These are phyloP conservation scores for Hyposmocoma kahamanoa DNA, from an alignment of 1,140 invertebrate species.

Conservation along the genomic window DNA sequence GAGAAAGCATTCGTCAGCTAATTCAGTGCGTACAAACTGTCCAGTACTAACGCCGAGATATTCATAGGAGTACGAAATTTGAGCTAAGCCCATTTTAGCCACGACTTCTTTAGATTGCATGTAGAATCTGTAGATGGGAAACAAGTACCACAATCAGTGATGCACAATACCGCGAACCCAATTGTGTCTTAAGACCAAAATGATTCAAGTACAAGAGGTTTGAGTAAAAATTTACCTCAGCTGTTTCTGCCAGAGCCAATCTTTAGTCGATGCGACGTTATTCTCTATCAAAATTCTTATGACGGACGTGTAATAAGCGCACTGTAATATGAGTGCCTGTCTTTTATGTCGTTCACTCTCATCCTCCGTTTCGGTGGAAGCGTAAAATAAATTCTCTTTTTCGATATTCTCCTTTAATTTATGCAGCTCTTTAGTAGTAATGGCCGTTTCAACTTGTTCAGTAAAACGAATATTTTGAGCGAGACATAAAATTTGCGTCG, in stretches of 20 bases:
- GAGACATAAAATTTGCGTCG: constrained; percentile 88
- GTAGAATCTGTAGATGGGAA: constrained; percentile 74
- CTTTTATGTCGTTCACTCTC: constrained; percentile 78
- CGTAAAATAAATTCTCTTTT: constrained; percentile 55
- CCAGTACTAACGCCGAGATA: constrained; percentile 93
- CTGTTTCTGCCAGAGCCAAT: constrained; percentile 97
- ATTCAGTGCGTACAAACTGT: constrained; percentile 93
- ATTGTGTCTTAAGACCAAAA: too few species aligned
- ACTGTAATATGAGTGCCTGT: constrained; percentile 90
- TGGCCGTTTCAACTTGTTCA: constrained; percentile 86
- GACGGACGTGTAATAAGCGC: constrained; percentile 92
- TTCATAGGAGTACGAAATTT: constrained; percentile 97
- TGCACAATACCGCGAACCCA: too few species aligned
- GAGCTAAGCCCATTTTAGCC: constrained; percentile 88
- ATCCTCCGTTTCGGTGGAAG: constrained; percentile 49
- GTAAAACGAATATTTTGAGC: constrained; percentile 86
- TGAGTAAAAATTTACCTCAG: constrained; percentile 84
- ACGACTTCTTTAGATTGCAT: constrained; percentile 74
- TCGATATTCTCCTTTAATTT: constrained; percentile 50
- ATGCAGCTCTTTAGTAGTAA: constrained; percentile 78
- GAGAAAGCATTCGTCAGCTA: constrained; percentile 97
- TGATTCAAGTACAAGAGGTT: constrained; percentile 1
- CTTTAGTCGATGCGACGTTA: constrained; percentile 77
- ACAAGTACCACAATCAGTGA: too few species aligned
- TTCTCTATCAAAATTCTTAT: constrained; percentile 84